Evolutionary conservation across 2,797 vertebrate species (phyloP).

Genomic region (Sebastes matsubarae): DNA sequence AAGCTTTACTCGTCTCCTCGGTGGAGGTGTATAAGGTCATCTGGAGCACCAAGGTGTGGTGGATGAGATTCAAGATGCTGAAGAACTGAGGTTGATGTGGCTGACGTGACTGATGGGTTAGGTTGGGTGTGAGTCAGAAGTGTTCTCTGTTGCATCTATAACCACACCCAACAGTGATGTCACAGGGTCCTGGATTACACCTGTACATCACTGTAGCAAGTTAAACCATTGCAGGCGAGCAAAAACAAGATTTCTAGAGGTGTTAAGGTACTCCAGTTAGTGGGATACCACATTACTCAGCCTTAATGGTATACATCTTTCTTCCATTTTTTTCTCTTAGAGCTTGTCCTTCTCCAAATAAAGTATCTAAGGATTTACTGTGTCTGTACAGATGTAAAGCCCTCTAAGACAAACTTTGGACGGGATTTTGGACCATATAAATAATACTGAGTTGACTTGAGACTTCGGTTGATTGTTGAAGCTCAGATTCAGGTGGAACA

Average conservation of each 20-base stretch:
- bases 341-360: background rate
- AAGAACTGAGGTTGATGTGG: background rate
- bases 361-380: rapidly evolving
- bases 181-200: background rate
- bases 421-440: rapidly evolving
- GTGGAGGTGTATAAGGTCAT: background rate
- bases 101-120: background rate
- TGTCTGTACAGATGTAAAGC: background rate
- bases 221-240: background rate
- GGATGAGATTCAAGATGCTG: background rate
- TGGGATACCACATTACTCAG: background rate
- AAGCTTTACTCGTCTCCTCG: background rate
- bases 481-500: no score
- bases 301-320: background rate
- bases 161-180: background rate
- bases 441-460: background rate
- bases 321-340: background rate
- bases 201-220: background rate
- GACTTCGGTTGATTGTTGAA: background rate
- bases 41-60: background rate
- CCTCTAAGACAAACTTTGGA: no score
- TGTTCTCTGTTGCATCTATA: background rate
- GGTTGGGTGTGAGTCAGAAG: background rate
- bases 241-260: background rate
- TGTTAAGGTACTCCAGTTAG: background rate